phyloP scores from a whole-genome alignment of 2,888 invertebrate species.

The Nephrocerus scutellatus region DNA sequence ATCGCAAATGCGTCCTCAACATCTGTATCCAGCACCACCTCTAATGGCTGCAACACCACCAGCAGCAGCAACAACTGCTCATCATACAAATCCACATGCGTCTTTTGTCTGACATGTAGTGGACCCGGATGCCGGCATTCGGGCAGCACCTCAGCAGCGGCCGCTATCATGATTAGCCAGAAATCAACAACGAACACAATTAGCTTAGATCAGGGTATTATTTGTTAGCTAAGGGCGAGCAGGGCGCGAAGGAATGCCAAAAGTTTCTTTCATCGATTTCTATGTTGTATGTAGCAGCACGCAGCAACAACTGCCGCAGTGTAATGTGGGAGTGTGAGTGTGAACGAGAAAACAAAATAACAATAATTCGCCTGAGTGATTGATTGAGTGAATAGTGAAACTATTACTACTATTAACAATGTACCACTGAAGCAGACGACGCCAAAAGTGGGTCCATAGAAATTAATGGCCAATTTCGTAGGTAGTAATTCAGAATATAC shows the following conservation, averaged over 20 bases:
- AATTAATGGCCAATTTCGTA: no score
- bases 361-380: no score
- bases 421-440: no score
- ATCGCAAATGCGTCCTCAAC: neutral
- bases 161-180: conserved; percentile 21
- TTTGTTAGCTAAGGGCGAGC: conserved; percentile 48
- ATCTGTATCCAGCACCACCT: neutral
- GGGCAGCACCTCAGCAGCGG: conserved; percentile 19
- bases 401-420: no score
- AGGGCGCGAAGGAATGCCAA: conserved; percentile 47
- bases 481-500: no score
- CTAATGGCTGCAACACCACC: no score
- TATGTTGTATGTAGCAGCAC: conserved; percentile 43
- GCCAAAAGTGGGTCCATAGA: no score
- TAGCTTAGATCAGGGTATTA: conserved; percentile 47
- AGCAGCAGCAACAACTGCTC: conserved; percentile 11
- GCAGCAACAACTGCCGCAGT: no score
- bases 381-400: no score
- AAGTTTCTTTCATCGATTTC: conserved; percentile 47
- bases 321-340: no score
- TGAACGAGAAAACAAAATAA: no score
- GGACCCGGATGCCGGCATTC: conserved; percentile 33
- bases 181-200: conserved; percentile 42
- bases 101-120: conserved; percentile 32
- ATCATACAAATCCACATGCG: conserved; percentile 28